Evolutionary conservation across 2,113 vertebrate species (phyloP).

Genomic region (Spilogale gracilis): DNA sequence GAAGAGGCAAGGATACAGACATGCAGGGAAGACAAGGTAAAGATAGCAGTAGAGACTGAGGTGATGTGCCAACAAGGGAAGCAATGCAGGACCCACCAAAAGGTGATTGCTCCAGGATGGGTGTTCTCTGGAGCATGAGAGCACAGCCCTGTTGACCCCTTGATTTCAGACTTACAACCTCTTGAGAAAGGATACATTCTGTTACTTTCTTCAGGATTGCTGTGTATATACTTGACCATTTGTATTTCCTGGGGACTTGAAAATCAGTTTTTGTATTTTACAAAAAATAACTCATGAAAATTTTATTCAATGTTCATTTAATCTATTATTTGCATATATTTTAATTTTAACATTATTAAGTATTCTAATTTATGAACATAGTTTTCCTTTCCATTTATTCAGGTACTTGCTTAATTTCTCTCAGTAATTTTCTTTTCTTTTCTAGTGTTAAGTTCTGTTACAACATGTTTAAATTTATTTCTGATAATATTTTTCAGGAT

Average conservation of each 20-base stretch:
- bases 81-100: neutral
- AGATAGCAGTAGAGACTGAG: neutral
- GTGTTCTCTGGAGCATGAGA: neutral
- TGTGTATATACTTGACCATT: neutral
- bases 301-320: neutral
- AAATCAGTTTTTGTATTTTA: neutral
- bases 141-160: neutral
- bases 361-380: neutral
- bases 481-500: neutral
- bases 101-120: neutral
- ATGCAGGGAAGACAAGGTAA: neutral
- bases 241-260: neutral
- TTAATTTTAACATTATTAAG: constrained; percentile 24
- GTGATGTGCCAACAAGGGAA: neutral
- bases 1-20: neutral
- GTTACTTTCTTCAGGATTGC: neutral
- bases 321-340: neutral
- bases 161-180: neutral
- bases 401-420: neutral
- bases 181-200: neutral
- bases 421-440: neutral
- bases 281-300: neutral
- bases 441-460: neutral
- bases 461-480: neutral
- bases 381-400: neutral